Conservation (phyloP, 1,140 invertebrate species). For the Tribolium castaneum region DNA sequence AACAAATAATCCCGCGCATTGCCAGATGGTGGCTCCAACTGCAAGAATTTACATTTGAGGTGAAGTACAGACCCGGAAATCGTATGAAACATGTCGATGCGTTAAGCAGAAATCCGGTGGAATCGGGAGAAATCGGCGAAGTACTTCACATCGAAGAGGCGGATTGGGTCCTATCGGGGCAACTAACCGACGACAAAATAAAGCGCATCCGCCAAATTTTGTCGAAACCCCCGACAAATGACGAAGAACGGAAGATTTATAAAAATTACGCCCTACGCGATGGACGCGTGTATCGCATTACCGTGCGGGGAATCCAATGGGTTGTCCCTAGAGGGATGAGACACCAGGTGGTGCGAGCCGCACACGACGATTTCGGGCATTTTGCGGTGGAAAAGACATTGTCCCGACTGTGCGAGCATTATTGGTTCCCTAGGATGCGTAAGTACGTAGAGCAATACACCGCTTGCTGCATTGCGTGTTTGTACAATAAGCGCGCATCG, state of each 20-base stretch:
- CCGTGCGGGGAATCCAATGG: conserved; percentile 55
- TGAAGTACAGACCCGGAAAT: conserved; percentile 54
- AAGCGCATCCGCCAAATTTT: conserved; percentile 30
- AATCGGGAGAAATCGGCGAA: background rate
- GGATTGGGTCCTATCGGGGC: conserved; percentile 46
- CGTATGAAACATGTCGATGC: conserved; percentile 58
- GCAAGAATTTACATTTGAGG: conserved; percentile 56
- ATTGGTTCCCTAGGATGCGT: conserved; percentile 60
- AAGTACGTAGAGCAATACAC: conserved; percentile 56
- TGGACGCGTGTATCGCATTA: conserved; percentile 52
- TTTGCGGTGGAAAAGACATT: conserved; percentile 59
- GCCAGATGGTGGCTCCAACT: conserved; percentile 57
- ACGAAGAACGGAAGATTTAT: conserved; percentile 49
- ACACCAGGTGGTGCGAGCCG: conserved; percentile 54
- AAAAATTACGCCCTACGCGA: conserved; percentile 56
- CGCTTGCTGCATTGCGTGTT: conserved; percentile 48
- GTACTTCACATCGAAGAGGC: conserved; percentile 18
- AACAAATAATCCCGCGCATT: conserved; percentile 54
- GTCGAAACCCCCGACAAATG: conserved; percentile 40
- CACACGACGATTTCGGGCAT: conserved; percentile 60
- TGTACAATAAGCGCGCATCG: conserved; percentile 45
- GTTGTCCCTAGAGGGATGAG: conserved; percentile 57
- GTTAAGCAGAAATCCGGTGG: conserved; percentile 52
- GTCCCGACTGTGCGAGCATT: conserved; percentile 49
- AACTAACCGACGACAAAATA: conserved; percentile 45